These are phyloP conservation scores for Schizopygopsis malacanthus DNA, from an alignment of 2,797 vertebrate genomes.

Conservation along the genomic window DNA sequence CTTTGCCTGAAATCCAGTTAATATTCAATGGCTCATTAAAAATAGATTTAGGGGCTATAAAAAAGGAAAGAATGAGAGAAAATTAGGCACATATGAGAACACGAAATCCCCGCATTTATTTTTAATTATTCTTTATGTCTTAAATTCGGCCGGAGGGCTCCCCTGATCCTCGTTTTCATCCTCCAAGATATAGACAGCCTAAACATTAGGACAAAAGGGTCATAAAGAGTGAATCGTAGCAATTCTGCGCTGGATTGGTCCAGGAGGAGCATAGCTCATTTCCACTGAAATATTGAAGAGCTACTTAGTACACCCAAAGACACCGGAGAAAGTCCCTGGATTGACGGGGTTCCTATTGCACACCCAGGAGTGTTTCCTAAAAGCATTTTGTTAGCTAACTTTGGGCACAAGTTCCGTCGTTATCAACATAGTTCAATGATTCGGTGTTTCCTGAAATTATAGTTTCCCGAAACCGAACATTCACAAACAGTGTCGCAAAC, in stretches of 20 bases:
- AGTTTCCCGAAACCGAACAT: background rate
- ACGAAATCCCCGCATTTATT: constrained; percentile 73
- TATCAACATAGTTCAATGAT: background rate
- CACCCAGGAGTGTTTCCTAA: background rate
- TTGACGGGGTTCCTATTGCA: constrained; percentile 30
- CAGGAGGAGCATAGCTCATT: constrained; percentile 79
- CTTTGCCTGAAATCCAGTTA: constrained; percentile 80
- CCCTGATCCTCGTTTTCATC: constrained; percentile 71
- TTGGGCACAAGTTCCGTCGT: background rate
- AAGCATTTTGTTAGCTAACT: background rate
- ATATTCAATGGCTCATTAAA: constrained; percentile 86
- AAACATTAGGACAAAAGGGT: constrained; percentile 49
- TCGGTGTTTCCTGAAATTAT: background rate
- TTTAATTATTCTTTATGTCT: constrained; percentile 77
- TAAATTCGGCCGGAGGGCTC: constrained; percentile 68
- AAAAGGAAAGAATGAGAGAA: constrained; percentile 57
- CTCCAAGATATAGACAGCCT: constrained; percentile 37
- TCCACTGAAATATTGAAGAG: constrained; percentile 83
- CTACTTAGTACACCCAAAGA: constrained; percentile 69
- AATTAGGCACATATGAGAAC: constrained; percentile 71
- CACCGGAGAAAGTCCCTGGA: constrained; percentile 57
- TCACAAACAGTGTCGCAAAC: background rate
- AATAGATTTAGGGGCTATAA: constrained; percentile 78
- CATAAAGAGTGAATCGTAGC: constrained; percentile 71
- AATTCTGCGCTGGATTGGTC: constrained; percentile 75